A percentile compares a stretch with the other conserved stretches of the same genome.
phyloP scores from a whole-genome alignment of 2,797 vertebrate genomes.

The Dermochelys coriacea region DNA sequence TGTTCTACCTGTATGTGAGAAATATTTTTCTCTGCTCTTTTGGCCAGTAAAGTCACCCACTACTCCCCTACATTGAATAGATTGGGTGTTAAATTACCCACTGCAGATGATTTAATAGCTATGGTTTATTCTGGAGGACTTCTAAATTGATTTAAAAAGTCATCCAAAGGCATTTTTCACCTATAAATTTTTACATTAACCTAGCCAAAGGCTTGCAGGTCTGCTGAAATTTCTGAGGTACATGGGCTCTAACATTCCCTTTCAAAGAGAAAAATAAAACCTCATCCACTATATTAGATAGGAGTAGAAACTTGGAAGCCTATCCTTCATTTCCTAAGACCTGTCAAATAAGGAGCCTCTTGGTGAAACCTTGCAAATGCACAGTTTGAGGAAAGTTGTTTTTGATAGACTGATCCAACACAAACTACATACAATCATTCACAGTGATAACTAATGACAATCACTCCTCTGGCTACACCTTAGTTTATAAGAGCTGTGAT shows the following conservation, averaged over 20 bases:
- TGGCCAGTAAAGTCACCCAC: background rate
- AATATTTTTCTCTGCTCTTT: constrained; percentile 10
- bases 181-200: background rate
- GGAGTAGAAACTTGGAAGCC: background rate
- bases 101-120: constrained; percentile 8
- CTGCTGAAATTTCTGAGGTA: background rate
- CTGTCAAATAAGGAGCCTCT: background rate
- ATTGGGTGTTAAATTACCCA: constrained; percentile 34
- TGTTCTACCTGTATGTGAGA: background rate
- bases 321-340: background rate
- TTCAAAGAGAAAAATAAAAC: background rate
- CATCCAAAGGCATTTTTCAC: background rate
- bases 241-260: background rate
- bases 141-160: background rate
- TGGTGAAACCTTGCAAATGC: background rate
- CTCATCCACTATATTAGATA: background rate
- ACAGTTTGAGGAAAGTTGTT: background rate
- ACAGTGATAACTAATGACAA: background rate
- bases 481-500: background rate
- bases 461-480: background rate
- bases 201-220: background rate
- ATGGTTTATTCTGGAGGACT: constrained; percentile 4
- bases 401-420: background rate
- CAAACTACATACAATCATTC: background rate
- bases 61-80: background rate